Conservation (phyloP, 2,113 vertebrate genomes). For the Desmodus rotundus region DNA sequence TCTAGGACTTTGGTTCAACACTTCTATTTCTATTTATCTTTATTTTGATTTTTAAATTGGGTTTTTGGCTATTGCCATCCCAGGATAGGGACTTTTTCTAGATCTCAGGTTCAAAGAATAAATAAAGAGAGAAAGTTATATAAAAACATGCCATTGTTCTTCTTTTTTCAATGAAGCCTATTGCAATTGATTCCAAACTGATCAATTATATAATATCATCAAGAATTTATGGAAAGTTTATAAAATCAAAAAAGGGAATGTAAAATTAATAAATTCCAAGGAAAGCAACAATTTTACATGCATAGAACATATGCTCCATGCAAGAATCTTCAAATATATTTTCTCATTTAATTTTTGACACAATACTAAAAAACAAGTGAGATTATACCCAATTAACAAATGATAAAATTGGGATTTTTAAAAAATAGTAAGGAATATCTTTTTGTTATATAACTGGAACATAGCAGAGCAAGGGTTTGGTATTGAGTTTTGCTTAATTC, state of each 20-base stretch:
- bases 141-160: background rate
- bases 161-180: background rate
- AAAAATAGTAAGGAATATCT: background rate
- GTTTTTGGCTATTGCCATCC: background rate
- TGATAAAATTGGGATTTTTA: background rate
- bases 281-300: background rate
- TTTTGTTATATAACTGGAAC: background rate
- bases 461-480: background rate
- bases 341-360: background rate
- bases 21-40: background rate
- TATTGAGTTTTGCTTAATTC: background rate
- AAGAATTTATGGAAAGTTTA: background rate
- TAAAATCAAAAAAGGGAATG: background rate
- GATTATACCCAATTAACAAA: background rate
- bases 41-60: conserved; percentile 16
- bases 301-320: background rate
- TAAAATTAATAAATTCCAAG: background rate
- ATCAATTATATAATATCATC: background rate
- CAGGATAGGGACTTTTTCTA: background rate
- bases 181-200: background rate
- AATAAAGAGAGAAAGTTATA: background rate
- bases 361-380: background rate
- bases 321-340: background rate
- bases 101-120: conserved; percentile 12
- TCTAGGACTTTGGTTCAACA: background rate